These are phyloP conservation scores for Drosophila algonquin DNA, from an alignment of 2,888 invertebrate species.

Conservation along the genomic window DNA sequence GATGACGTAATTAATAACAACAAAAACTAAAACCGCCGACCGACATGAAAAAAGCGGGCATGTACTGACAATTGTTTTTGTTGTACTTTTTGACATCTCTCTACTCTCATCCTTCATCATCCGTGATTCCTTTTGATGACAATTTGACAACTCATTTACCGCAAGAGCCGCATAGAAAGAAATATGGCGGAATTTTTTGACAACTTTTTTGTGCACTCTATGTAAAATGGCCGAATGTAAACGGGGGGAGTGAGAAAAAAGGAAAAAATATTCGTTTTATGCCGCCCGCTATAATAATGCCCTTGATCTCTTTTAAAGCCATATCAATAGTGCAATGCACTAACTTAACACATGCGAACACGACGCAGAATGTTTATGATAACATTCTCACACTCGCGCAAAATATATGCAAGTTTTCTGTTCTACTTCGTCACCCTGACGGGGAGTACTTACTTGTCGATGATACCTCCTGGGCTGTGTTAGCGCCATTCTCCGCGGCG, in stretches of 20 bases:
- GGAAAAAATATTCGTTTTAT: conserved; percentile 12
- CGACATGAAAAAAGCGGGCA: conserved; percentile 43
- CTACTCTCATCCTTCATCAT: conserved; percentile 39
- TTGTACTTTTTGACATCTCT: conserved; percentile 39
- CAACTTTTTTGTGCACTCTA: conserved; percentile 56
- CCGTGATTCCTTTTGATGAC: conserved; percentile 23
- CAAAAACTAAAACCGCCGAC: conserved; percentile 52
- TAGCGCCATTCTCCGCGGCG: conserved; percentile 78
- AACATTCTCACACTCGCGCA: conserved; percentile 42
- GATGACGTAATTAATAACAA: conserved; percentile 76
- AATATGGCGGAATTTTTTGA: conserved; percentile 72
- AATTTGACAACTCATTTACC: conserved; percentile 72
- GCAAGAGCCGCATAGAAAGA: conserved; percentile 61
- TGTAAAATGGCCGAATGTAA: conserved; percentile 65
- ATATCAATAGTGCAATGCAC: conserved; percentile 31
- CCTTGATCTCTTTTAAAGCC: conserved; percentile 63
- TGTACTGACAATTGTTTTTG: conserved; percentile 43
- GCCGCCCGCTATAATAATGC: conserved; percentile 49
- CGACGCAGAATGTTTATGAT: conserved; percentile 35
- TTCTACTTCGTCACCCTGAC: conserved; percentile 19
- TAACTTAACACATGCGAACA: conserved; percentile 6
- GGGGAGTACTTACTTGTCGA: conserved; percentile 82
- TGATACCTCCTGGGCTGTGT: conserved; percentile 82
- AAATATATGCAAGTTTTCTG: conserved; percentile 47
- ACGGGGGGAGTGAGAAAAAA: conserved; percentile 27